Percentiles rank a stretch among this genome's conserved stretches.
These are phyloP conservation scores for Plecotus auritus DNA, from an alignment of 2,113 vertebrate species.

Conservation along the genomic window DNA sequence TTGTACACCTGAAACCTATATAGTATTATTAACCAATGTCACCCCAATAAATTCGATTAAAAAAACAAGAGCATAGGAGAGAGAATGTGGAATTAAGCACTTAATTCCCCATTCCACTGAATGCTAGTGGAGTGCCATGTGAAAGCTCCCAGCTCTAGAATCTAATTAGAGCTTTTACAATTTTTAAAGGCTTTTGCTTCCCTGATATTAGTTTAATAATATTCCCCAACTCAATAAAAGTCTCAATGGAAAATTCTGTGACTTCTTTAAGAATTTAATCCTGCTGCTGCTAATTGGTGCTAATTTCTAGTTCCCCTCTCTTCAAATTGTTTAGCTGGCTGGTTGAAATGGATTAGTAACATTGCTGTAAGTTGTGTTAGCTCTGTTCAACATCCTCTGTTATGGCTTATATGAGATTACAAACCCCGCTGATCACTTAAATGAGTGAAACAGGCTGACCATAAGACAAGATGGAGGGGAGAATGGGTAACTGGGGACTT, in stretches of 20 bases:
- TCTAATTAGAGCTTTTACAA: neutral
- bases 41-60: neutral
- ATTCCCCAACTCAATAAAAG: neutral
- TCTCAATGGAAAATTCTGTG: neutral
- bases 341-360: neutral
- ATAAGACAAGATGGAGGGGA: neutral
- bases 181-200: neutral
- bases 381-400: neutral
- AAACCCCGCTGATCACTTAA: neutral
- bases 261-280: neutral
- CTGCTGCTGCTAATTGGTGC: neutral
- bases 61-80: neutral
- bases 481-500: neutral
- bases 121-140: neutral
- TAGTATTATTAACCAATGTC: neutral
- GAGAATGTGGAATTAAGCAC: neutral
- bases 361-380: neutral
- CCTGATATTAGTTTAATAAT: neutral
- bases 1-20: neutral
- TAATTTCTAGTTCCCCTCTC: neutral
- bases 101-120: neutral
- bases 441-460: neutral
- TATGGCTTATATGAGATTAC: neutral
- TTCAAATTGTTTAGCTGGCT: neutral
- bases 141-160: neutral